Evolutionary conservation across 1,140 invertebrate genomes (phyloP).

Genomic region (Gonatopus flavifemur): DNA sequence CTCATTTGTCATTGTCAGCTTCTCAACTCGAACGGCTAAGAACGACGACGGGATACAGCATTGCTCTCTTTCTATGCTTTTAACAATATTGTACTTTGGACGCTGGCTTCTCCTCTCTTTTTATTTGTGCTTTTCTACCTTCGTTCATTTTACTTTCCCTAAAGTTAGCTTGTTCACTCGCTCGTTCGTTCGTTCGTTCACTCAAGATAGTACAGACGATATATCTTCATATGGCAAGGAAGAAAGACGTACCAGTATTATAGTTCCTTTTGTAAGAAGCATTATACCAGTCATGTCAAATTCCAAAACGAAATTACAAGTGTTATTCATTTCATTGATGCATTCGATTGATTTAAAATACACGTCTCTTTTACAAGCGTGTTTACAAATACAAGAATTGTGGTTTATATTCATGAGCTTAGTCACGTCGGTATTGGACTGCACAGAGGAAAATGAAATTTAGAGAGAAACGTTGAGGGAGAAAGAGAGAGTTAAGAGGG

Average conservation of each 20-base stretch:
- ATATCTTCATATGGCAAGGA: constrained; percentile 35
- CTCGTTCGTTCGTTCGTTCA: constrained; percentile 39
- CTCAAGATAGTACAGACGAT: constrained; percentile 34
- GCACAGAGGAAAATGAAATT: not conserved
- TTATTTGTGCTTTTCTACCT: constrained; percentile 27
- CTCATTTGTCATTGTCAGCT: constrained; percentile 51
- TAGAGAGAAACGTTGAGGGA: constrained; percentile 11
- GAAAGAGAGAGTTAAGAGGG: constrained; percentile 28
- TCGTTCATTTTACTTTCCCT: constrained; percentile 28
- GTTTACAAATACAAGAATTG: too few species aligned
- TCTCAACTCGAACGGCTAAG: constrained; percentile 38
- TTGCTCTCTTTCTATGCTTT: constrained; percentile 48
- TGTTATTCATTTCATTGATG: constrained; percentile 22
- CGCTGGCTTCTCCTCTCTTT: constrained; percentile 23
- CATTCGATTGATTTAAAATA: too few species aligned
- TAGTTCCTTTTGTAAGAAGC: too few species aligned
- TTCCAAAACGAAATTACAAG: not conserved
- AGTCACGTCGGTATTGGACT: too few species aligned
- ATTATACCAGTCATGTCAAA: too few species aligned
- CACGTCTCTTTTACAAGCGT: too few species aligned
- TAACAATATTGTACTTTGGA: constrained; percentile 47
- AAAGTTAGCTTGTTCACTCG: constrained; percentile 26
- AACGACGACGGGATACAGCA: constrained; percentile 23
- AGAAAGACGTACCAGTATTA: too few species aligned
- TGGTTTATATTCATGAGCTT: too few species aligned